Base-by-base conservation (phyloP, 2,113 vertebrate genomes). In the Petromus typicus region DNA sequence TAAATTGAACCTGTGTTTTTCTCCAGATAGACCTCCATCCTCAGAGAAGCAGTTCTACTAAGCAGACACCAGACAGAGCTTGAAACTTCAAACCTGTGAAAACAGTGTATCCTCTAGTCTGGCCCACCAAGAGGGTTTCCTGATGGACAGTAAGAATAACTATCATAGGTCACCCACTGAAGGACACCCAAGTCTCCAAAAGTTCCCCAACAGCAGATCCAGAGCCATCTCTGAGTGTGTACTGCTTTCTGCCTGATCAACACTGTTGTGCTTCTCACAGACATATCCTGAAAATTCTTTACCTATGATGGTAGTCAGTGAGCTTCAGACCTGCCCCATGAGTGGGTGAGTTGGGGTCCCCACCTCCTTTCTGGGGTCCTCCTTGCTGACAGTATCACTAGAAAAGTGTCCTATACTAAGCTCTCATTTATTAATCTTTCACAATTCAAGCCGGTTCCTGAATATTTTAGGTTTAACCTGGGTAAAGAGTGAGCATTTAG, bases 401-500 rank as follows among this genome's bases (percentile, higher is more conserved):
- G 34, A 71, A 83, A 45, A 9, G 56, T 48, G 18, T 75, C 66
- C 43, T 90, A 61, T 78, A 37, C 66, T 12, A 43, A 76, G 45
- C 25, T 81, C 48, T 69, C 5, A 2, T 43, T 54, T 12, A 3
- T 27, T 82, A 78, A 7, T 66, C 43, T 61, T 57, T 73, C 59
- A 83, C 82, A 56, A 90, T 85, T 64, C 37, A 23, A 75, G 80
- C 18, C 64, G 51, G 23, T 73, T 57, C 43, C 10, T 66, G 84
- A 56, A 27, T 80, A 34, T 93, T 96, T 93, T 82, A 45, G 30
- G 56, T 63, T 83, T 63, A 61, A 80, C 8, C 22, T 71, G 25
- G 17, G 16, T 54, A 37, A 73, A 87, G 61, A 75, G 25, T 57
- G 34, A 40, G 9, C 67, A 95, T 93, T 97, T 94, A 89, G 71